Evolutionary conservation across 2,797 vertebrate species (phyloP).

Genomic region (Ispidina lecontei): DNA sequence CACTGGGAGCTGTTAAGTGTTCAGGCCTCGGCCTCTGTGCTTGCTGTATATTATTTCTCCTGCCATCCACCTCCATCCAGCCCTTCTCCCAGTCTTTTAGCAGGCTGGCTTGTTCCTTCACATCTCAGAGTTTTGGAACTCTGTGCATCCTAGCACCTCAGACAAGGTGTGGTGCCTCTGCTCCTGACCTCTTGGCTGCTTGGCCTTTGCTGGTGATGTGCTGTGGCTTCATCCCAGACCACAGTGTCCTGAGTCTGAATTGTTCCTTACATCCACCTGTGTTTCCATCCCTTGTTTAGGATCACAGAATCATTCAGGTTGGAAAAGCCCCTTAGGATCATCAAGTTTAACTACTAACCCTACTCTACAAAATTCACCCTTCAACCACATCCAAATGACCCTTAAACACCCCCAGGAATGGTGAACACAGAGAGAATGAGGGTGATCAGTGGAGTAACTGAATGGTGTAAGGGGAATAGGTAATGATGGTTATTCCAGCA

Average conservation of each 20-base stretch:
- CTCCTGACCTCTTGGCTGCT: neutral
- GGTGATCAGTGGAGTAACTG: neutral
- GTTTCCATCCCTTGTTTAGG: neutral
- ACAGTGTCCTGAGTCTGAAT: neutral
- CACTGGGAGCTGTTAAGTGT: constrained; percentile 36
- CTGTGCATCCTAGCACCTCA: rapidly evolving
- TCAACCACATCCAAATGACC: too few relatives aligned
- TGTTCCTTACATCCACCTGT: rapidly evolving
- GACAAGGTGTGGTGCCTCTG: neutral
- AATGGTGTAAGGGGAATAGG: too few relatives aligned
- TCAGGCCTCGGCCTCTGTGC: neutral
- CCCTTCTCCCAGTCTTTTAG: neutral
- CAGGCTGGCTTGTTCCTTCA: neutral
- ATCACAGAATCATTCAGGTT: too few relatives aligned
- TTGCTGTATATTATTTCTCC: neutral
- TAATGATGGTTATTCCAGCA: neutral
- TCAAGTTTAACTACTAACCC: too few relatives aligned
- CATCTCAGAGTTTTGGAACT: neutral
- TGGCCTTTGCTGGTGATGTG: neutral
- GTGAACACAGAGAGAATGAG: rapidly evolving
- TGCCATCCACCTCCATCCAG: rapidly evolving
- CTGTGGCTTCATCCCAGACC: rapidly evolving
- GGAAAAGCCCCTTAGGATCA: too few relatives aligned
- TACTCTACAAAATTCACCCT: too few relatives aligned
- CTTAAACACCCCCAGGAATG: too few relatives aligned